These are phyloP conservation scores for Centropristis striata DNA, from an alignment of 2,113 vertebrate species.

Conservation along the genomic window DNA sequence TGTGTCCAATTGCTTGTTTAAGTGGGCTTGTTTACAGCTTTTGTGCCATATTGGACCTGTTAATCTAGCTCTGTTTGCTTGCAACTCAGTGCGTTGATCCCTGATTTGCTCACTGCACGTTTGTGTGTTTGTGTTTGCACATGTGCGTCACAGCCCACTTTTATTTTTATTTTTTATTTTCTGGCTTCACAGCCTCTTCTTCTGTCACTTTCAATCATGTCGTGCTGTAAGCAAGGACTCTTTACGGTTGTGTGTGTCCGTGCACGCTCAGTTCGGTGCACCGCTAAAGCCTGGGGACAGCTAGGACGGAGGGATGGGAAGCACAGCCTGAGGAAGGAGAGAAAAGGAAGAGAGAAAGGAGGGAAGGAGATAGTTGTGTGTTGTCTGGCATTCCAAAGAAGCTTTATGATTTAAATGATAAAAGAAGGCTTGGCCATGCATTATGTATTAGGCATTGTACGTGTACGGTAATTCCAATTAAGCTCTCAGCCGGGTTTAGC, in stretches of 20 bases:
- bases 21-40: constrained; percentile 61
- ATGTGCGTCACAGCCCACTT: constrained; percentile 61
- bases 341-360: constrained; percentile 40
- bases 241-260: constrained; percentile 32
- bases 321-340: constrained; percentile 35
- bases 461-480: constrained; percentile 83
- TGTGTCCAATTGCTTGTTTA: constrained; percentile 65
- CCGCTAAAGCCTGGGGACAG: constrained; percentile 57
- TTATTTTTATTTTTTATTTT: constrained; percentile 53
- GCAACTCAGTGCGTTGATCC: constrained; percentile 42
- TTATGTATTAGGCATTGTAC: constrained; percentile 80
- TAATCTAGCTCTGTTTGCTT: constrained; percentile 58
- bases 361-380: constrained; percentile 61
- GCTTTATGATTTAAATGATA: constrained; percentile 85
- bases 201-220: constrained; percentile 77
- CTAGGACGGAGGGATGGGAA: constrained; percentile 41
- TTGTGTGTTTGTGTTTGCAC: constrained; percentile 47
- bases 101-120: constrained; percentile 24
- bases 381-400: constrained; percentile 76
- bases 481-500: constrained; percentile 58
- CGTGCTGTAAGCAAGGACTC: constrained; percentile 53
- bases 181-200: constrained; percentile 53
- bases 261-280: constrained; percentile 19
- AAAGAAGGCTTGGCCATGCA: constrained; percentile 78
- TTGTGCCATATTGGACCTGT: constrained; percentile 59